These are phyloP conservation scores for Cyphomyrus discorhynchus DNA, from an alignment of 2,113 vertebrate genomes.

Conservation along the genomic window DNA sequence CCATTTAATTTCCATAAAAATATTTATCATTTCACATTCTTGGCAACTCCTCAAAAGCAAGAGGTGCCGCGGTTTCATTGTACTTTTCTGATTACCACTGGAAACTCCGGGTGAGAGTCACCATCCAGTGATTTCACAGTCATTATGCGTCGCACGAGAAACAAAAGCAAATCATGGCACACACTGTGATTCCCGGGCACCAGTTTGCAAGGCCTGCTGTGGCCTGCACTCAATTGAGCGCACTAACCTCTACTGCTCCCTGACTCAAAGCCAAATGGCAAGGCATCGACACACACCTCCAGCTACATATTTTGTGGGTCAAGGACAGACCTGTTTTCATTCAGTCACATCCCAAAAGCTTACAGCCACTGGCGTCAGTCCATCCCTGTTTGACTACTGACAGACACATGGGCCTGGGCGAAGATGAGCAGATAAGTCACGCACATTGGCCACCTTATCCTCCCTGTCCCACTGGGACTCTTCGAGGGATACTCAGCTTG, in stretches of 20 bases:
- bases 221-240: neutral
- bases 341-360: neutral
- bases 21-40: neutral
- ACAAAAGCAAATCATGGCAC: neutral
- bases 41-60: neutral
- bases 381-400: neutral
- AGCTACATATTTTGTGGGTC: constrained; percentile 1
- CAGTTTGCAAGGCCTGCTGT: neutral
- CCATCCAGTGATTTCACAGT: neutral
- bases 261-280: neutral
- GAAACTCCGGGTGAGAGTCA: neutral
- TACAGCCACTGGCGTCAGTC: neutral
- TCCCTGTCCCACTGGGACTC: neutral
- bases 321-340: constrained; percentile 2
- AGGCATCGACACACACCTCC: neutral
- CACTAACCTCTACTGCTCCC: neutral
- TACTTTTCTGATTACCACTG: neutral
- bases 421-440: neutral
- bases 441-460: neutral
- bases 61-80: neutral
- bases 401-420: neutral
- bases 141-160: neutral
- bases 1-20: neutral
- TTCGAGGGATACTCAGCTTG: neutral
- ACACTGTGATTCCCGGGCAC: neutral